phyloP scores from a whole-genome alignment of 2,888 invertebrate genomes.

The Lamproptera curius region DNA sequence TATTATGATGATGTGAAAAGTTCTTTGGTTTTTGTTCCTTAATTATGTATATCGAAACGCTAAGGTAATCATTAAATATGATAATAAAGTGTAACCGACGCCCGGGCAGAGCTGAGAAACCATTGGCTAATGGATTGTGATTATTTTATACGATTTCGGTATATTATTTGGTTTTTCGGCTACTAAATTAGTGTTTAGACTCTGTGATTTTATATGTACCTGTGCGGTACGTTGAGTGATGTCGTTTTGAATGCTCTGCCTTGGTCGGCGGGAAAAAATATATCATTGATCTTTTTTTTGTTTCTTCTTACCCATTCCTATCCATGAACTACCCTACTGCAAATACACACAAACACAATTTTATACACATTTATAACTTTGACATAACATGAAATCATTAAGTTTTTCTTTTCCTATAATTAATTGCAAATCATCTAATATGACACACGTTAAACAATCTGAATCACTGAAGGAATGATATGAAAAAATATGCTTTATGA shows the following conservation, averaged over 20 bases:
- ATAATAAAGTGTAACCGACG: conserved; percentile 62
- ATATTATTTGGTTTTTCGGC: conserved; percentile 46
- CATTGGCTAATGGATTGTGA: conserved; percentile 59
- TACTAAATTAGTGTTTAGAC: conserved; percentile 58
- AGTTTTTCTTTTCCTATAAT: too few species aligned
- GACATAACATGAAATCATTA: too few species aligned
- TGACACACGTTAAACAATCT: too few species aligned
- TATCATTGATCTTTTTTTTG: conserved; percentile 29
- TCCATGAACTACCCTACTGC: not conserved
- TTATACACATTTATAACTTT: too few species aligned
- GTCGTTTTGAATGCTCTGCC: conserved; percentile 54
- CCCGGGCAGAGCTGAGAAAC: conserved; percentile 52
- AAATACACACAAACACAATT: too few species aligned
- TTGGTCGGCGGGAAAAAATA: conserved; percentile 57
- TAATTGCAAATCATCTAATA: too few species aligned
- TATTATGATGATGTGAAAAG: conserved; percentile 64
- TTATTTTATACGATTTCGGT: conserved; percentile 64
- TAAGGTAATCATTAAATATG: conserved; percentile 73
- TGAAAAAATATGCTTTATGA: too few species aligned
- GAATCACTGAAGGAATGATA: too few species aligned
- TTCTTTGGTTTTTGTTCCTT: conserved; percentile 78
- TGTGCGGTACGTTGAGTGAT: conserved; percentile 50
- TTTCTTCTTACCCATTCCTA: conserved; percentile 6
- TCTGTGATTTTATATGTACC: conserved; percentile 70
- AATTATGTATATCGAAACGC: conserved; percentile 70